These are phyloP conservation scores for Hafferia zeledoni DNA, from an alignment of 2,797 vertebrate species.

Conservation along the genomic window DNA sequence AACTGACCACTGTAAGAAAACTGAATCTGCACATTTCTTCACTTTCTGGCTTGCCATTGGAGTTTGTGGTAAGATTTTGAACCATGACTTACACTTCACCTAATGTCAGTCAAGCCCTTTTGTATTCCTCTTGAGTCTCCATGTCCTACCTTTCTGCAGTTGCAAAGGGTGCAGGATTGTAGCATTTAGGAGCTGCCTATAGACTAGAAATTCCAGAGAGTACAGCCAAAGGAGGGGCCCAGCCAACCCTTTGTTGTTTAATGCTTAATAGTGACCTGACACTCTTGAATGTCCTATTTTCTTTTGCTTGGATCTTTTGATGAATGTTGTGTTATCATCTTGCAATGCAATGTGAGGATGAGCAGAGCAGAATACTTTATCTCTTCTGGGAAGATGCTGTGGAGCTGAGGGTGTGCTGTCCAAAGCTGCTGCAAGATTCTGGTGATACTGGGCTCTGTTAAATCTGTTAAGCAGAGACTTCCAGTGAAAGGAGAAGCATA, in stretches of 20 bases:
- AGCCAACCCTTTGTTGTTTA: background rate
- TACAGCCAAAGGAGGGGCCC: background rate
- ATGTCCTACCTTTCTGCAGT: background rate
- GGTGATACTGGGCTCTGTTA: background rate
- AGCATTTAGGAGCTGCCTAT: background rate
- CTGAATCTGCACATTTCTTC: conserved; percentile 14
- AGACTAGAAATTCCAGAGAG: background rate
- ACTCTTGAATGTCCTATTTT: background rate
- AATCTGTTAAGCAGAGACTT: background rate
- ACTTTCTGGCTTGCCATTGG: background rate
- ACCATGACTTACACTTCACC: background rate
- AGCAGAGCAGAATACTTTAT: background rate
- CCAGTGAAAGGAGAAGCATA: background rate
- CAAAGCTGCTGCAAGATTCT: background rate
- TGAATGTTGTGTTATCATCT: background rate
- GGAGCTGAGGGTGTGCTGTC: background rate
- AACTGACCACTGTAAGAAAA: background rate
- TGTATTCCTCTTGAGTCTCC: background rate
- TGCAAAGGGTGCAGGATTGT: background rate
- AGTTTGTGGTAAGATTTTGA: conserved; percentile 1
- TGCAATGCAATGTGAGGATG: background rate
- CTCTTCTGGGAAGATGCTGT: background rate
- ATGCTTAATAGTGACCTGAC: background rate
- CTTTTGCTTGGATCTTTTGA: background rate
- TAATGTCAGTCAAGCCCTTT: background rate